phyloP scores from a whole-genome alignment of 2,113 vertebrate species.

The Cathartes aura region DNA sequence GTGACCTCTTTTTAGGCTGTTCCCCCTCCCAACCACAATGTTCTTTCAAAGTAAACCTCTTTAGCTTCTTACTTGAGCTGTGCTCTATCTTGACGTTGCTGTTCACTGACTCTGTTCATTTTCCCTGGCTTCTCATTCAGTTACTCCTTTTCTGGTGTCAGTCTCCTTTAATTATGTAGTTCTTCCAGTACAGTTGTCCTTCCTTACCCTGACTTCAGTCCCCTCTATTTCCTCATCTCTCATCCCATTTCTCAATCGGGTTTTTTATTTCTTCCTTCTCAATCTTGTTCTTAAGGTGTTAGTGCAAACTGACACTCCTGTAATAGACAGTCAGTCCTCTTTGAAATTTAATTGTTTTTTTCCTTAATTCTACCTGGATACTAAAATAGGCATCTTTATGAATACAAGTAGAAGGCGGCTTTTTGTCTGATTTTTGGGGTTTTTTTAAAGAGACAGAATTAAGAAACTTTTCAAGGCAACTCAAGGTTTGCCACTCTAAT shows the following conservation, averaged over 20 bases:
- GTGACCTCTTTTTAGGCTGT: neutral
- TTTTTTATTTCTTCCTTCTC: neutral
- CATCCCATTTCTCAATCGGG: neutral
- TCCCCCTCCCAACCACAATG: neutral
- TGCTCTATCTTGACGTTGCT: neutral
- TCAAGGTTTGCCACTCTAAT: neutral
- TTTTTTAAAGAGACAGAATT: neutral
- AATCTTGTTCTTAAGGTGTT: neutral
- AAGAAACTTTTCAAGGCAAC: neutral
- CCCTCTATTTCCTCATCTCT: neutral
- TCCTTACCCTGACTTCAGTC: neutral
- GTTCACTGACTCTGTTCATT: neutral
- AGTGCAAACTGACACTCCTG: neutral
- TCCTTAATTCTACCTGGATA: neutral
- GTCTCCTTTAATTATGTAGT: neutral
- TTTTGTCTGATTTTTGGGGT: neutral
- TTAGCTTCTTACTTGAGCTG: neutral
- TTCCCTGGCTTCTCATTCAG: neutral
- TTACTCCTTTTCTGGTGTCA: neutral
- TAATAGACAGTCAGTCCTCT: neutral
- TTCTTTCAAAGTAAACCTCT: neutral
- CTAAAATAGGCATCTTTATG: neutral
- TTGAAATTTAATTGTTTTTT: neutral
- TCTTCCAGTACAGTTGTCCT: neutral
- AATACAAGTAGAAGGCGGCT: fast-evolving